Evolutionary conservation across 2,888 invertebrate genomes (phyloP).

Genomic region (Cataglyphis cursor): DNA sequence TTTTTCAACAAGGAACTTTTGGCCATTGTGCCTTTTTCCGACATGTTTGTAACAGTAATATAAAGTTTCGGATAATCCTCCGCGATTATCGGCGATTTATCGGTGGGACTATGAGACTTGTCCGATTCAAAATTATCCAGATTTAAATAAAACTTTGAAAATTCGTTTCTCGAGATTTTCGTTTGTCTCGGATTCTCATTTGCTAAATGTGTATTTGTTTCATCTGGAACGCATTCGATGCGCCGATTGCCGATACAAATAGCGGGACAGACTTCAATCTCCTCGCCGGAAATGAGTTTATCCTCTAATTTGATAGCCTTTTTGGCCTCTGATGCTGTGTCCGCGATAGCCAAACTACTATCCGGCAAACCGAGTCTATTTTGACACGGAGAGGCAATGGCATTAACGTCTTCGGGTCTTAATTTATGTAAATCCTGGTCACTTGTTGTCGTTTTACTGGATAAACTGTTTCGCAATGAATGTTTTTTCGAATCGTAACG

Average conservation of each 20-base stretch:
- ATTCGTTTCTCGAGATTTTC: background rate
- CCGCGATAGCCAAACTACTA: background rate
- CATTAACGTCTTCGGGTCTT: background rate
- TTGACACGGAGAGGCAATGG: background rate
- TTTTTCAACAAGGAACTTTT: slow-evolving; percentile 72
- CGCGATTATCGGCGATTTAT: slow-evolving; percentile 8
- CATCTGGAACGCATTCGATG: background rate
- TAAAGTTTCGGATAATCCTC: slow-evolving; percentile 74
- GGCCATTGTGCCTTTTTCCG: slow-evolving; percentile 38
- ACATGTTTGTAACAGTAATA: slow-evolving; percentile 38
- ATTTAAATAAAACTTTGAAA: slow-evolving; percentile 9
- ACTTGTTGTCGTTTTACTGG: slow-evolving; percentile 29
- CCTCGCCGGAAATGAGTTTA: slow-evolving; percentile 68
- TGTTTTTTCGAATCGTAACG: slow-evolving; percentile 63
- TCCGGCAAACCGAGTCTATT: slow-evolving; percentile 4
- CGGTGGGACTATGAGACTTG: background rate
- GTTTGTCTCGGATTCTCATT: slow-evolving; percentile 2
- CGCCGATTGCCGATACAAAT: background rate
- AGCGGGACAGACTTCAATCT: slow-evolving; percentile 70
- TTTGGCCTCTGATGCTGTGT: background rate
- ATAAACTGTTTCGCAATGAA: slow-evolving; percentile 25
- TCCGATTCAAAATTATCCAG: background rate
- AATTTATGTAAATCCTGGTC: slow-evolving; percentile 14
- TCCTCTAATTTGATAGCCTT: slow-evolving; percentile 68
- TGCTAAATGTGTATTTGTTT: background rate